Evolutionary conservation across 2,797 vertebrate genomes (phyloP).

Genomic region (Hephaestus fuliginosus): DNA sequence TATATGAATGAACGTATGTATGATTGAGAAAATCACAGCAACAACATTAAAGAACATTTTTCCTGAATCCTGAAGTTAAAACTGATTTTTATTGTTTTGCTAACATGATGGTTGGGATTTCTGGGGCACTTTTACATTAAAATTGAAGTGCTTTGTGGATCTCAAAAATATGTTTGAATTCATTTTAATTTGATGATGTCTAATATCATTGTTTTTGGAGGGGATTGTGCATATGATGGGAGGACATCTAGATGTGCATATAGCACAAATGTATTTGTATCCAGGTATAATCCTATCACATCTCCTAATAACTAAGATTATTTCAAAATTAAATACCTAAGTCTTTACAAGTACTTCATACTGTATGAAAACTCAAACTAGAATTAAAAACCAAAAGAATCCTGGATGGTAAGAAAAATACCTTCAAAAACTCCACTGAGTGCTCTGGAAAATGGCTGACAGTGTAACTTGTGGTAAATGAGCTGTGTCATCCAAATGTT

Average conservation of each 20-base stretch:
- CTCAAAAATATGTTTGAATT: neutral
- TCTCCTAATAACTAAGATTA: no score
- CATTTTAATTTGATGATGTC: neutral
- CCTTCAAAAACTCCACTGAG: neutral
- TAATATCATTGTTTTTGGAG: no score
- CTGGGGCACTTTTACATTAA: neutral
- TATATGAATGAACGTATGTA: no score
- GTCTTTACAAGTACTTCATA: neutral
- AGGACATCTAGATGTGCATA: no score
- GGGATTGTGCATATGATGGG: no score
- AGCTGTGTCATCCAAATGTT: neutral
- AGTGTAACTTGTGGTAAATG: constrained; percentile 1
- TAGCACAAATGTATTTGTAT: no score
- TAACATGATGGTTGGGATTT: neutral
- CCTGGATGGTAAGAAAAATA: neutral
- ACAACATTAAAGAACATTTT: no score
- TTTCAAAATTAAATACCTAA: neutral
- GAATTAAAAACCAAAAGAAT: neutral
- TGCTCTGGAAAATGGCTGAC: constrained; percentile 21
- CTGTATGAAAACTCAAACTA: neutral
- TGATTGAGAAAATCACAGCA: neutral
- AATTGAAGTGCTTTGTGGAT: neutral
- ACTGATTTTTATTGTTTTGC: neutral
- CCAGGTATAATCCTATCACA: no score
- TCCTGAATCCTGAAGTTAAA: no score